Evolutionary conservation across 2,797 vertebrate species (phyloP).

Genomic region (Chrosomus eos): DNA sequence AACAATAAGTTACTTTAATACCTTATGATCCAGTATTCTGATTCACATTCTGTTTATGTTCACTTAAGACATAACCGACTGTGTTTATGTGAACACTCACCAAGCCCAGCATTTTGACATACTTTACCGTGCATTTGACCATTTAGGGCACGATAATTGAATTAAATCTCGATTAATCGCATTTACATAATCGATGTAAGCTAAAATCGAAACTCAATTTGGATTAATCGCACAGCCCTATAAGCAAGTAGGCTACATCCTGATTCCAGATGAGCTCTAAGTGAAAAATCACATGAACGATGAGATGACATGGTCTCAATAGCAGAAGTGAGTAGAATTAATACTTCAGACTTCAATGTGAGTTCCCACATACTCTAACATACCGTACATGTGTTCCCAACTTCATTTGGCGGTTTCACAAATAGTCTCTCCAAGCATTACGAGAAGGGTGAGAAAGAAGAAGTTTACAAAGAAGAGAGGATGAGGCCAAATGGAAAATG

Average conservation of each 20-base stretch:
- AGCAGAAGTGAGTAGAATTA: not conserved
- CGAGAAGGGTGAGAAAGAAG: slow-evolving; percentile 8
- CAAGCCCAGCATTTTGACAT: not conserved
- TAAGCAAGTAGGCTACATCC: not conserved
- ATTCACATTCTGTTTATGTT: not conserved
- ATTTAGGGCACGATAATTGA: not conserved
- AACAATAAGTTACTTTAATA: not conserved
- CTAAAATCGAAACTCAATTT: not conserved
- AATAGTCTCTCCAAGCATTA: slow-evolving; percentile 9
- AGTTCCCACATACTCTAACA: not conserved
- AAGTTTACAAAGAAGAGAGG: slow-evolving; percentile 20
- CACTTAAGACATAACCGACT: not conserved
- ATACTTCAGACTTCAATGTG: not conserved
- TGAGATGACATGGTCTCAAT: not conserved
- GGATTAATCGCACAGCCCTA: not conserved
- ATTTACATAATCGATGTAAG: not conserved
- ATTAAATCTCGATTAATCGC: not conserved
- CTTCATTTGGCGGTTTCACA: slow-evolving; percentile 15
- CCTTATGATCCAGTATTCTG: not conserved
- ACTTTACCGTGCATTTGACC: not conserved
- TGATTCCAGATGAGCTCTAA: not conserved
- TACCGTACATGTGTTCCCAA: not conserved
- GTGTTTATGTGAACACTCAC: not conserved
- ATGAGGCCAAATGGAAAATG: slow-evolving; percentile 30
- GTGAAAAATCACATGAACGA: not conserved